Conservation (phyloP, 2,797 vertebrate genomes). For the Sitta carolinensis region DNA sequence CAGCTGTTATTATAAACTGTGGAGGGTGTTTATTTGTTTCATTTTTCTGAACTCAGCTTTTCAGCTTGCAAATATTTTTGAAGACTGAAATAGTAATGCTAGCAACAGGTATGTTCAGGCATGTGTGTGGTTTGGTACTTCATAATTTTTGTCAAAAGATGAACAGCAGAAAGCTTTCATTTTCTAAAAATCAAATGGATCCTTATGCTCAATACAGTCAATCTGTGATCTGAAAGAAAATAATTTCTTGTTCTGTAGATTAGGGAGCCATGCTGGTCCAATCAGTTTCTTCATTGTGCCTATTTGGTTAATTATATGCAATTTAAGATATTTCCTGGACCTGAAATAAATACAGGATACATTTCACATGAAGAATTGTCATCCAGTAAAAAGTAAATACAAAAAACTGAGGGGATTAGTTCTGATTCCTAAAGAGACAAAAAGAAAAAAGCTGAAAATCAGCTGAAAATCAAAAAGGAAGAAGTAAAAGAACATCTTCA, state of each 20-base stretch:
- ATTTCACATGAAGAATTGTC: not conserved
- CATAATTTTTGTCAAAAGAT: not conserved
- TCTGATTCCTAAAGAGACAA: not conserved
- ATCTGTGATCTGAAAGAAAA: not conserved
- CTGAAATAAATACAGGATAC: not conserved
- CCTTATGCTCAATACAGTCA: not conserved
- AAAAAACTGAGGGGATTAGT: not conserved
- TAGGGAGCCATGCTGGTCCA: not conserved
- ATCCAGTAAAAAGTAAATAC: not conserved
- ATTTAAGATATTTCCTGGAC: not conserved
- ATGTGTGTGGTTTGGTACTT: not conserved
- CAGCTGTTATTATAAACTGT: conserved; percentile 5
- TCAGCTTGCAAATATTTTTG: not conserved
- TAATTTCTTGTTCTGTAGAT: not conserved
- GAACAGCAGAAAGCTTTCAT: not conserved
- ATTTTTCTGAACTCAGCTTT: not conserved
- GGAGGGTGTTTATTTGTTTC: not conserved
- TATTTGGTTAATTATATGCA: not conserved
- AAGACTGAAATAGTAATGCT: not conserved
- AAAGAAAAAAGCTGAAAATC: not conserved
- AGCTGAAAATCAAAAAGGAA: not conserved
- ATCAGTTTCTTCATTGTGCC: not conserved
- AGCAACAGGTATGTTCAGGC: not conserved
- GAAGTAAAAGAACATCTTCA: not conserved
- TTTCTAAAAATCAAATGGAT: not conserved